phyloP scores from a whole-genome alignment of 2,113 vertebrate genomes.

The Bettongia penicillata region DNA sequence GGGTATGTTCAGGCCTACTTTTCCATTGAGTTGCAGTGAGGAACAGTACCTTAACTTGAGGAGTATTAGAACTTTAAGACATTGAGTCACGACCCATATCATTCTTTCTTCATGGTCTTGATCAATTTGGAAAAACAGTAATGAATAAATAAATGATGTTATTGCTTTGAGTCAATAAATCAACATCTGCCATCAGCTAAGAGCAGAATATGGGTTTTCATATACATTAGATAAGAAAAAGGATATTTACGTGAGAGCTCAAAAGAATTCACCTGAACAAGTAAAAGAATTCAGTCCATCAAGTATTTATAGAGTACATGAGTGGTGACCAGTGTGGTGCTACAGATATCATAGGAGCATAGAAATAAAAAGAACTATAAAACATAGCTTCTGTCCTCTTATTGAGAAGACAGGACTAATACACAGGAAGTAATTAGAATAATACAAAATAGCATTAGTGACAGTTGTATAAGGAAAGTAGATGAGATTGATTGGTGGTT shows the following conservation, averaged over 20 bases:
- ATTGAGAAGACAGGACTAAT: not conserved
- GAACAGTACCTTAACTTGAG: not conserved
- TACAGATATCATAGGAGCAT: not conserved
- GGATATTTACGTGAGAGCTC: not conserved
- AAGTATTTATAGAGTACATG: not conserved
- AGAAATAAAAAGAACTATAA: not conserved
- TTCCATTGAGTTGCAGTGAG: not conserved
- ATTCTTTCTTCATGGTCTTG: not conserved
- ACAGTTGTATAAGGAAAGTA: not conserved
- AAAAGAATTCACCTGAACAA: not conserved
- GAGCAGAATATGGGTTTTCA: not conserved
- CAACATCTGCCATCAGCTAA: not conserved
- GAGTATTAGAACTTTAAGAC: not conserved
- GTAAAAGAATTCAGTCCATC: not conserved
- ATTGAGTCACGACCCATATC: not conserved
- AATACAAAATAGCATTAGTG: not conserved
- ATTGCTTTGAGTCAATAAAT: not conserved
- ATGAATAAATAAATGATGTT: not conserved
- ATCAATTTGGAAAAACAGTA: not conserved
- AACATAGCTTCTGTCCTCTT: not conserved
- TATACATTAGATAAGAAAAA: not conserved
- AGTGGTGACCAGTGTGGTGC: not conserved
- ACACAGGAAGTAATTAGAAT: not conserved
- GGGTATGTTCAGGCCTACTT: not conserved
- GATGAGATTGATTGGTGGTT: not conserved